phyloP scores from a whole-genome alignment of 2,797 vertebrate species.

The Falco cherrug region DNA sequence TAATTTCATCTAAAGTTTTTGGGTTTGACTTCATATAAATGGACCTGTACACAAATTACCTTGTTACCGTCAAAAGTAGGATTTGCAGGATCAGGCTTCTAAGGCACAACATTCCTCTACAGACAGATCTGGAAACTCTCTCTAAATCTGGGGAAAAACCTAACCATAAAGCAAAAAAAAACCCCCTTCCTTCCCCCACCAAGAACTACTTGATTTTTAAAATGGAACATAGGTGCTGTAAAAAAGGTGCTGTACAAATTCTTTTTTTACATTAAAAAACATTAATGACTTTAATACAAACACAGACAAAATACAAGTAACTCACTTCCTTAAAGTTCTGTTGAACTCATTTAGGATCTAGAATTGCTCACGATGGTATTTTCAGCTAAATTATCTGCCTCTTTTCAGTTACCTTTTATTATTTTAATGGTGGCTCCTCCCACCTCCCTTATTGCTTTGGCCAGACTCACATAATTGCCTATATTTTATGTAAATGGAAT shows the following conservation, averaged over 20 bases:
- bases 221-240: neutral
- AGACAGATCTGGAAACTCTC: neutral
- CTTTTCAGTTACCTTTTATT: conserved; percentile 24
- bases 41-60: neutral
- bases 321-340: neutral
- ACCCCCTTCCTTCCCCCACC: neutral
- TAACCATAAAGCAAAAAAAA: neutral
- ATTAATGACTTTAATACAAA: neutral
- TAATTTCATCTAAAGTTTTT: neutral
- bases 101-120: neutral
- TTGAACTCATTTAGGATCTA: neutral
- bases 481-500: conserved; percentile 73
- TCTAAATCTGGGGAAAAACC: neutral
- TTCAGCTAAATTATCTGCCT: conserved; percentile 26
- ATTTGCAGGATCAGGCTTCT: neutral
- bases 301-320: neutral
- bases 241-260: neutral
- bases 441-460: neutral
- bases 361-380: neutral
- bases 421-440: neutral
- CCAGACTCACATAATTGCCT: conserved; percentile 44
- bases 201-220: neutral
- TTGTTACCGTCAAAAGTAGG: neutral
- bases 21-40: neutral
- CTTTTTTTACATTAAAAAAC: neutral